Base-by-base conservation (phyloP, 2,797 vertebrate species). In the Pelochelys cantorii region DNA sequence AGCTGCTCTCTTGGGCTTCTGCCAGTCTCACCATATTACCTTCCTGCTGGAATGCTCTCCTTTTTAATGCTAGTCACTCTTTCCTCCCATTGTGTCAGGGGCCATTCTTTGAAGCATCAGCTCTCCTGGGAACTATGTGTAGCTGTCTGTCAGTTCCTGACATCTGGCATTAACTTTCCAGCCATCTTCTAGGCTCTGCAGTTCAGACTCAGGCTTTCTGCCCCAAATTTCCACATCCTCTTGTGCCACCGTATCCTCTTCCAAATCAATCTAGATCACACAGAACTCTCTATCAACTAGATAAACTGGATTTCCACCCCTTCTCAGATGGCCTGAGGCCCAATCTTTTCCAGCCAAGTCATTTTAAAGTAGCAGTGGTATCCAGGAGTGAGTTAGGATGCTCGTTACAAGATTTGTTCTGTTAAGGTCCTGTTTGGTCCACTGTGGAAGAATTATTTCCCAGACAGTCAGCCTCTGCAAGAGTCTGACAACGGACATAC, bases 1-100 rank as follows among this genome's bases (percentile, higher is more conserved):
- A 37, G 18, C n/a, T 34, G n/a, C 18, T 71, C 10, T 18, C 18
- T 22, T 10, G n/a, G 65, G n/a, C n/a, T 68, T 68, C 65, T 34
- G 17, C 18, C 18, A 20, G 18, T n/a, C 65, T 20, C n/a, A 71
- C n/a, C 65, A 71, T 22, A 71, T 37, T 84, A 5, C 1, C 22
- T n/a, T 27, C 31, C n/a, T 9, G 5, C 48, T 0, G 77, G 22
- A 13, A 0, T 2, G 5, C 23, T 71, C 55, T 4, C 4, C 18
- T 83, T 93, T 52, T 4, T 17, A n/a, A 7, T 54, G 3, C 4
- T 18, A 37, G 8, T 11, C 5, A 60, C 42, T 3, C 48, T 60
- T 87, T 86, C 52, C 25, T 93, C 57, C 7, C 22, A 60, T 42
- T 3, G 5, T 11, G 34, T 89, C 79, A 22, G 6, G 20, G n/a